Evolutionary conservation across 53 echinoderm and acorn worm genomes (phyloP), one percentile per base, ranked within the genome.

Genomic region (Paelopatides confundens): DNA sequence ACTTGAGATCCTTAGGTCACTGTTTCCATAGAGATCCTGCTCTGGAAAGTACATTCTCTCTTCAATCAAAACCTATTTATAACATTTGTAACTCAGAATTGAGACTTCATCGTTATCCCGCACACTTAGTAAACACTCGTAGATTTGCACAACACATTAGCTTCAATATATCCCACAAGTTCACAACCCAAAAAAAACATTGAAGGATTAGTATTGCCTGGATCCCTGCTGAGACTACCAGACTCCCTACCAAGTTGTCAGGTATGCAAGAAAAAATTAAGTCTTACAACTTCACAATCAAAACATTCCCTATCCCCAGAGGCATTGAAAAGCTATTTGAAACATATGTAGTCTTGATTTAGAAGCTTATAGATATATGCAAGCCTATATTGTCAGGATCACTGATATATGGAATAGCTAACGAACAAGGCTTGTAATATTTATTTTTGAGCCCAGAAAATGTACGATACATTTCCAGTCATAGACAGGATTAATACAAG

Each of bases 121-220:
- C 58, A 58, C 58, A 58, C 58, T 21, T 58, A 58, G 58, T 58
- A 58, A 18, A 58, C 58, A 58, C 58, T 21, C 58, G n/a, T 23
- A 21, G 58, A 58, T 58, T 58, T 58, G 58, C 58, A 58, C 58
- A 54, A 54, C 58, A 54, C 58, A 54, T 54, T 54, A 54, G 58
- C 58, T 54, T 54, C 58, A 54, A 54, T 54, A 5, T 18, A 5
- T 21, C 58, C 58, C 58, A 54, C 58, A 54, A 54, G 23, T 54
- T 23, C 58, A 54, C 58, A 54, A 54, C 58, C 58, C 58, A 54
- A 54, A 17, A 54, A 54, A 54, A 54, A 54, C 58, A 54, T 23
- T 5, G 5, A 18, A 1, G 58, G 58, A 15, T 54, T 15, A 23
- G 21, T 18, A 54, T 21, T 17, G 58, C 21, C 58, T 6, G 24